Conservation (phyloP, 1,140 invertebrate species). For the Drosophila tristis region DNA sequence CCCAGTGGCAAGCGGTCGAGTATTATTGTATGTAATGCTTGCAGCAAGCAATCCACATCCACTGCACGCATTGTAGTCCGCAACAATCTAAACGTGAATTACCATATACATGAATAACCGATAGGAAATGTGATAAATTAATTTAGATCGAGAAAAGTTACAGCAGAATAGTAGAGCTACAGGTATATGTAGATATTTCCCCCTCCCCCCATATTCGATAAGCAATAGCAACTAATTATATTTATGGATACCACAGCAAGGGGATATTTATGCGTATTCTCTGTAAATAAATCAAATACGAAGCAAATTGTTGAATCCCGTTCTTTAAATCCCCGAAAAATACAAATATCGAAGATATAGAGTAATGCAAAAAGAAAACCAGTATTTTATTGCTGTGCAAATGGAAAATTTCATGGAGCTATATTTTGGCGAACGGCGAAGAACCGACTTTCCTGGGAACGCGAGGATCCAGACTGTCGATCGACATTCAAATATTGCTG, state of each 20-base stretch:
- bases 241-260: constrained; percentile 29
- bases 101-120: constrained; percentile 28
- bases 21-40: constrained; percentile 10
- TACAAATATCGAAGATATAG: background rate
- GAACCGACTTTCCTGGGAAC: no score
- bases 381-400: no score
- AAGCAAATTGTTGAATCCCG: background rate
- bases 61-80: constrained; percentile 23
- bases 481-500: no score
- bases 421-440: no score
- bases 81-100: constrained; percentile 43
- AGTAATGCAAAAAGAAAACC: no score
- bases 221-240: constrained; percentile 27
- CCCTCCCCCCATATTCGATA: constrained; percentile 23
- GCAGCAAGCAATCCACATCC: constrained; percentile 16
- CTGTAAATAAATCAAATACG: constrained; percentile 21
- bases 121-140: constrained; percentile 78
- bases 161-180: constrained; percentile 18
- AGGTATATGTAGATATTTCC: background rate
- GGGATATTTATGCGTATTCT: constrained; percentile 11
- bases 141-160: constrained; percentile 42
- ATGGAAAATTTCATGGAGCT: no score
- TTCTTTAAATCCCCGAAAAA: background rate
- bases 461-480: no score
- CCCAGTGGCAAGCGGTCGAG: constrained; percentile 14